Conservation (phyloP, 2,797 vertebrate genomes). For the Gymnoscopelus braueri region DNA sequence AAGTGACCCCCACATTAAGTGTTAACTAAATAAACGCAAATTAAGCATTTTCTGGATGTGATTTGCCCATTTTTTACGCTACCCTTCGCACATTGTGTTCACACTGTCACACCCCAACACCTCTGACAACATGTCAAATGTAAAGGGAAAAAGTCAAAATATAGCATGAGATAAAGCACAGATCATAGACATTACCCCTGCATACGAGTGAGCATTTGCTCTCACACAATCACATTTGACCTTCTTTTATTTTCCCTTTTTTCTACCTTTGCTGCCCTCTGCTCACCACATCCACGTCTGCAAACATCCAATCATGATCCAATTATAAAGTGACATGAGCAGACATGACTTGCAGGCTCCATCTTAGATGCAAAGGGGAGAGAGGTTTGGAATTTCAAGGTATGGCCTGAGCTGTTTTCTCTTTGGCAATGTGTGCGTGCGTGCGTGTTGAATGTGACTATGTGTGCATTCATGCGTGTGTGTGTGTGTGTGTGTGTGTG, state of each 20-base stretch:
- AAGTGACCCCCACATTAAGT: too few species aligned
- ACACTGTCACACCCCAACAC: too few species aligned
- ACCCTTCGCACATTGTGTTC: too few species aligned
- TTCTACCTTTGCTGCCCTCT: conserved; percentile 6
- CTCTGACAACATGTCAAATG: too few species aligned
- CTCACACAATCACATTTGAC: not conserved
- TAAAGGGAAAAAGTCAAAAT: too few species aligned
- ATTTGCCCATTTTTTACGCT: too few species aligned
- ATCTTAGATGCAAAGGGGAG: conserved; percentile 1
- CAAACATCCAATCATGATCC: conserved; percentile 55
- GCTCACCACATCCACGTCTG: conserved; percentile 16
- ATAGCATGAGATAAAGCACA: too few species aligned
- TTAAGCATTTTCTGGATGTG: too few species aligned
- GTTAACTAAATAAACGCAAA: too few species aligned
- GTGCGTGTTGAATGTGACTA: conserved; percentile 2
- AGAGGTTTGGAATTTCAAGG: too few species aligned
- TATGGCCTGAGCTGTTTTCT: too few species aligned
- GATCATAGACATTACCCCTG: too few species aligned
- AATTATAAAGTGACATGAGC: conserved; percentile 49
- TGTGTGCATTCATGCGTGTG: not conserved
- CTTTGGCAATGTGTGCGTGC: not conserved
- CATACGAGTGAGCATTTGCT: not conserved
- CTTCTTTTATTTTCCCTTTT: not conserved
- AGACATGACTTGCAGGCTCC: conserved; percentile 33
- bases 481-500: not conserved